Percentiles rank a stretch among this genome's conserved stretches.
Evolutionary conservation across 1,140 invertebrate genomes (phyloP).

Genomic region (Musca domestica): DNA sequence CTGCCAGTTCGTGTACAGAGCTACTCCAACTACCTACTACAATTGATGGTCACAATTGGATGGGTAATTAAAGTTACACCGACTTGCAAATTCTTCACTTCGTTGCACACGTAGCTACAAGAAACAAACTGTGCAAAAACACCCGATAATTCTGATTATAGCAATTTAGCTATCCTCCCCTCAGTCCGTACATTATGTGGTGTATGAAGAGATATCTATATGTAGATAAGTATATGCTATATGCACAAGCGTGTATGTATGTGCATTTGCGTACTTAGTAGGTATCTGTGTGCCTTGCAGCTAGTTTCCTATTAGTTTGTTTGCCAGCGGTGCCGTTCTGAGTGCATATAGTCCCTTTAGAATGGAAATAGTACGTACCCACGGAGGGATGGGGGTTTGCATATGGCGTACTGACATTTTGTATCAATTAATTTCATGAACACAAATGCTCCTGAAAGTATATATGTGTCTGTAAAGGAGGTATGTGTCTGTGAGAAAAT

Average conservation of each 20-base stretch:
- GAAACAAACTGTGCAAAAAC: not conserved
- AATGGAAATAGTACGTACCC: too few relatives aligned
- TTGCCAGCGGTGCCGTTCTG: too few relatives aligned
- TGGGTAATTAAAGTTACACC: constrained; percentile 13
- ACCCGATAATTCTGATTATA: constrained; percentile 9
- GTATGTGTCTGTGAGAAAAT: too few relatives aligned
- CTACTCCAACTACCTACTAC: too few relatives aligned
- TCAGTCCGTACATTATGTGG: not conserved
- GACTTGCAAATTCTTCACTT: constrained; percentile 3
- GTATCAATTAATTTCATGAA: too few relatives aligned
- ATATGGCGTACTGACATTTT: too few relatives aligned
- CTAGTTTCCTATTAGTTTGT: too few relatives aligned
- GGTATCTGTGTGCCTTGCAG: not conserved
- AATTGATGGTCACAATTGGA: constrained; percentile 6
- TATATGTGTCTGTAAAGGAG: too few relatives aligned
- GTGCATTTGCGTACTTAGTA: not conserved
- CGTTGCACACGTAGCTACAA: not conserved
- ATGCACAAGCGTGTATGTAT: not conserved
- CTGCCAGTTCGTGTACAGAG: too few relatives aligned
- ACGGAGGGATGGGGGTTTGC: too few relatives aligned
- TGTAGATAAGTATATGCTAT: not conserved
- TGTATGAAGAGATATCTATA: not conserved
- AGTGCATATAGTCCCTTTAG: too few relatives aligned
- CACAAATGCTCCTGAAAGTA: too few relatives aligned
- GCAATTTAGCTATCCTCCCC: not conserved